Base-by-base conservation (phyloP, 2,888 invertebrate species). In the Lasius fuliginosus region DNA sequence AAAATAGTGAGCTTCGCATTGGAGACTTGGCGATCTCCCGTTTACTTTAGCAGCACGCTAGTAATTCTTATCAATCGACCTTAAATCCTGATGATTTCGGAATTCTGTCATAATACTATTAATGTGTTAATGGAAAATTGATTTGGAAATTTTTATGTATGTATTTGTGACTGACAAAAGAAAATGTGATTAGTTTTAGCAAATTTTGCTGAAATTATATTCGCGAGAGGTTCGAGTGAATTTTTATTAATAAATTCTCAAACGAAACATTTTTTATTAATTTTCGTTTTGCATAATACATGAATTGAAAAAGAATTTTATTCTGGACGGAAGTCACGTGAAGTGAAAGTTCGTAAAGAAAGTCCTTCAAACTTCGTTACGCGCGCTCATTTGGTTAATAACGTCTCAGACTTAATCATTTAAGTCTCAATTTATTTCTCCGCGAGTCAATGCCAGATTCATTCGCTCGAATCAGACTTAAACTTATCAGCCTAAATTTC, bases 21-120 rank as follows among this genome's bases (percentile, higher is more conserved):
- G 73, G 94, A 93, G 58, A 92, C 92, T 71, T 93, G 93, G 92
- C 90, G 84, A 75, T 83, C 91, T 89, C 92, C 42, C 92, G 18
- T 60, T 46, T 68, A 93, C 87, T 89, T 93, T 65, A 93, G 91
- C 89, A 93, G 84, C 68, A 90, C 90, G 9, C 73, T 93, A 62
- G 84, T 94, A 56, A 92, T 94, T 33, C 86, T 93, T 42, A 69
- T 91, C n/a, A 88, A 87, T 75, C 87, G 49, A 65, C 79, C 83
- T 53, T 86, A 67, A 86, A 79, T 79, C 0, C 2, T 60, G 30
- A n/a, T 18, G 15, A n/a, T 77, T 46, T 30, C 6, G 15, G 0
- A 56, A 8, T 8, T 27, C 12, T 33, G n/a, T 5, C 8, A 12
- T 15, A n/a, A 30, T 68, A 42, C 3, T 12, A 1, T 27, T 33